These are phyloP conservation scores for Leuctra nigra DNA, from an alignment of 2,888 invertebrate species.

Conservation along the genomic window DNA sequence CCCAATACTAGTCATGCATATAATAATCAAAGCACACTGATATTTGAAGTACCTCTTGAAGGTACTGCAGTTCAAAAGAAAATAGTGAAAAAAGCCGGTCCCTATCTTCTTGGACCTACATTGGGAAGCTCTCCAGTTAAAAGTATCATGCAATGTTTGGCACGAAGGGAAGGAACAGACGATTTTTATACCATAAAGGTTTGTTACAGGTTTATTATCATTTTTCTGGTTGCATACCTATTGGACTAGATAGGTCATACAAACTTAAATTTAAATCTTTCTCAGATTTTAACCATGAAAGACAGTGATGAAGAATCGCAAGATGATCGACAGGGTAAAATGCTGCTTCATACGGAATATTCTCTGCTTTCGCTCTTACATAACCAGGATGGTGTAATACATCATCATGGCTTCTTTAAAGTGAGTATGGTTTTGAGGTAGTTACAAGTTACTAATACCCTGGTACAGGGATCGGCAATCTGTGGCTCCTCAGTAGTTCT, in stretches of 20 bases:
- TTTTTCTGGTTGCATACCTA: no score
- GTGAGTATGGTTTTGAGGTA: no score
- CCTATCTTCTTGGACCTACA: slow-evolving; percentile 61
- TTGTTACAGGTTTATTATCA: slow-evolving; percentile 16
- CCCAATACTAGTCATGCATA: no score
- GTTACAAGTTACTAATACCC: no score
- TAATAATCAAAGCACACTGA: no score
- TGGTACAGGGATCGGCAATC: no score
- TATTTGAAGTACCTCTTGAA: slow-evolving; percentile 40
- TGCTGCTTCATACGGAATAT: slow-evolving; percentile 70
- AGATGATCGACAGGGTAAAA: slow-evolving; percentile 70
- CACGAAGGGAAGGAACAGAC: slow-evolving; percentile 61
- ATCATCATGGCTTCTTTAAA: slow-evolving; percentile 70
- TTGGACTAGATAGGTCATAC: background rate
- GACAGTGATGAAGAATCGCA: slow-evolving; percentile 52
- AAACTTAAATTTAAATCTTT: slow-evolving; percentile 9
- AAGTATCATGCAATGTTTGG: slow-evolving; percentile 69
- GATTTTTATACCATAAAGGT: slow-evolving; percentile 66
- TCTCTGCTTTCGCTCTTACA: slow-evolving; percentile 61
- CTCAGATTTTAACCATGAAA: slow-evolving; percentile 34
- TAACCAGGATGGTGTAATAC: slow-evolving; percentile 64
- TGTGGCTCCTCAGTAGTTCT: no score
- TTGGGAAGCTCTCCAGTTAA: slow-evolving; percentile 66
- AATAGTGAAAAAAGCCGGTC: slow-evolving; percentile 55
- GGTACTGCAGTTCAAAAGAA: slow-evolving; percentile 50